Evolutionary conservation across 1,140 invertebrate species (phyloP), one percentile per base, ranked within the genome.

Genomic region (Diorhabda elongata): DNA sequence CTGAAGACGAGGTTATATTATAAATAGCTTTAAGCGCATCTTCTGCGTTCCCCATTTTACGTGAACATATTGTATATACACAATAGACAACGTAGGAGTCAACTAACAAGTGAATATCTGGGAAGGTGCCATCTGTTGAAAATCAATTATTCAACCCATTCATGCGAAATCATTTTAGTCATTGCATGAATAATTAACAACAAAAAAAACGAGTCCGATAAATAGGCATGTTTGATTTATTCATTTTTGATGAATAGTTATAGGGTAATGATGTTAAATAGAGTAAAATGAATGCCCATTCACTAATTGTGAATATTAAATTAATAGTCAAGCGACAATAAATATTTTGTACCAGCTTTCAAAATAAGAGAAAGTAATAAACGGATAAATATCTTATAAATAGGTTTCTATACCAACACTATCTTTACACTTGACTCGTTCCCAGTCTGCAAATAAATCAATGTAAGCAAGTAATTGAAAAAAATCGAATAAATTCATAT

Each of bases 91-190:
- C 6, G 47, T 52, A 52, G 47, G 47, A 52, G 47, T 52, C 47
- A 52, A 52, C 47, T 52, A 52, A 52, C 47, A 52, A 52, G 6
- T 6, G 47, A n/a, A n/a, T 52, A 52, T 52, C 47, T 52, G 47
- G 47, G 47, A 52, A 52, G n/a, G 47, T n/a, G 47, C 47, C 47
- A 52, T 52, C 47, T 52, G 47, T 3, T 4, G 47, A n/a, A n/a
- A 52, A 52, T 52, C 47, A 52, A 52, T 52, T 52, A 52, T 52
- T 52, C 47, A 52, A 52, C n/a, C 47, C 47, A 52, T 52, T 52
- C 47, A 52, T 52, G 47, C 47, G 47, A 52, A 52, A 52, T 52
- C 47, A 52, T 52, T 8, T 52, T 52, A 52, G 47, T 52, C 47
- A 52, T n/a, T 8, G n/a, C 47, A n/a, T 52, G 47, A 52, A 52